Percentiles rank a stretch among this genome's conserved stretches.
phyloP scores from a whole-genome alignment of 2,888 invertebrate genomes.

The Prenolepis imparis region DNA sequence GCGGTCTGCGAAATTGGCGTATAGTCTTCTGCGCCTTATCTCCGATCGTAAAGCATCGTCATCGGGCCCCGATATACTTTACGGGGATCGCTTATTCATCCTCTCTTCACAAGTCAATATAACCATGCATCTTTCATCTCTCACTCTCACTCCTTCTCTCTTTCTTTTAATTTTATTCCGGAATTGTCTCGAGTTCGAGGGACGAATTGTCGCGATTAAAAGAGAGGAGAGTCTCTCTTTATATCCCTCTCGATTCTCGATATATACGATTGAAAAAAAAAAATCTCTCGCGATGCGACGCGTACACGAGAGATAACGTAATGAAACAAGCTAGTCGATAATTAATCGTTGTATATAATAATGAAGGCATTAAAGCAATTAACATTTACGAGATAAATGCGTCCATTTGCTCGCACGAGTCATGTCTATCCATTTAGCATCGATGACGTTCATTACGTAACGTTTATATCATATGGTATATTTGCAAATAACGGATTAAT shows the following conservation, averaged over 20 bases:
- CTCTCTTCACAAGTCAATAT: conserved; percentile 71
- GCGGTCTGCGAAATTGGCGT: conserved; percentile 74
- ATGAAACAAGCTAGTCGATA: conserved; percentile 38
- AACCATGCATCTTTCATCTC: conserved; percentile 46
- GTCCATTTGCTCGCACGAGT: conserved; percentile 29
- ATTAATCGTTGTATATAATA: conserved; percentile 48
- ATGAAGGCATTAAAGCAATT: conserved; percentile 51
- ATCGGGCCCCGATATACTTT: conserved; percentile 71
- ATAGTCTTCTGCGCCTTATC: conserved; percentile 75
- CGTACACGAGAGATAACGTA: conserved; percentile 28
- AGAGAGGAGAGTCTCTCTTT: background rate
- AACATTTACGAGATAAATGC: conserved; percentile 41
- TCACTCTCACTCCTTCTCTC: background rate
- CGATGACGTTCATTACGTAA: conserved; percentile 22
- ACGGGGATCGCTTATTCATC: conserved; percentile 72
- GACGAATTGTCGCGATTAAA: conserved; percentile 1
- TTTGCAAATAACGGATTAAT: conserved; percentile 18
- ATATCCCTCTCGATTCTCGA: background rate
- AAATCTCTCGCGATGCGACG: conserved; percentile 8
- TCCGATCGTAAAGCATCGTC: conserved; percentile 76
- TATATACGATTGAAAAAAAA: conserved; percentile 14
- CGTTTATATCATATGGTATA: background rate
- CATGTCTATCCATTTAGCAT: conserved; percentile 32
- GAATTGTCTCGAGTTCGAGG: conserved; percentile 27
- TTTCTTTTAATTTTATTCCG: conserved; percentile 20